A percentile compares a stretch with the other conserved stretches of the same genome.
Evolutionary conservation across 2,888 invertebrate species (phyloP).

Genomic region (Pediacus dermestoides): DNA sequence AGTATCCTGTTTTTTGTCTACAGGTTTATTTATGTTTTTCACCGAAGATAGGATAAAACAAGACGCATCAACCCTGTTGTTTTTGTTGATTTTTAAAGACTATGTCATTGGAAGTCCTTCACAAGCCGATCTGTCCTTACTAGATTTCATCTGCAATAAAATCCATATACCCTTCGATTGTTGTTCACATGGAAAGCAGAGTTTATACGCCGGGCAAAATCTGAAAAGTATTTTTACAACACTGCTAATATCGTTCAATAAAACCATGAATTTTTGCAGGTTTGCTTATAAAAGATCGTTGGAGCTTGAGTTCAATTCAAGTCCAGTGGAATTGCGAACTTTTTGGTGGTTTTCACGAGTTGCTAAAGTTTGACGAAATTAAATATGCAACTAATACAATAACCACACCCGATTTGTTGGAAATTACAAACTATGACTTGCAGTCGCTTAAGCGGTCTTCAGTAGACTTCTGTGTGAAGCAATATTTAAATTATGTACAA

Average conservation of each 20-base stretch:
- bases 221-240: slow-evolving; percentile 31
- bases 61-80: slow-evolving; percentile 53
- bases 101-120: slow-evolving; percentile 45
- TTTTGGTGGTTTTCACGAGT: slow-evolving; percentile 44
- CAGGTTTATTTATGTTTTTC: slow-evolving; percentile 55
- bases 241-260: no score
- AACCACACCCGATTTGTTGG: slow-evolving; percentile 39
- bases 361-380: slow-evolving; percentile 39
- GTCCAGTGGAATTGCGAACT: slow-evolving; percentile 50
- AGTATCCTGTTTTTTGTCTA: slow-evolving; percentile 9
- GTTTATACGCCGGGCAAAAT: slow-evolving; percentile 44
- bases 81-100: slow-evolving; percentile 52
- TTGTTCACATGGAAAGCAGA: slow-evolving; percentile 51
- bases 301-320: slow-evolving; percentile 44
- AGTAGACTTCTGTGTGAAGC: slow-evolving; percentile 53
- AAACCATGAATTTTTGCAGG: slow-evolving; percentile 30
- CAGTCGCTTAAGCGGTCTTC: slow-evolving; percentile 53
- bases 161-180: slow-evolving; percentile 53
- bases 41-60: slow-evolving; percentile 53
- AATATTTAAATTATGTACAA: slow-evolving; percentile 57
- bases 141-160: slow-evolving; percentile 47
- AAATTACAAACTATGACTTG: slow-evolving; percentile 50
- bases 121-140: slow-evolving; percentile 49
- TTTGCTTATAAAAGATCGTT: slow-evolving; percentile 36
- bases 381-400: slow-evolving; percentile 27